Base-by-base conservation (phyloP, 2,888 invertebrate genomes). In the Xestia c-nigrum region DNA sequence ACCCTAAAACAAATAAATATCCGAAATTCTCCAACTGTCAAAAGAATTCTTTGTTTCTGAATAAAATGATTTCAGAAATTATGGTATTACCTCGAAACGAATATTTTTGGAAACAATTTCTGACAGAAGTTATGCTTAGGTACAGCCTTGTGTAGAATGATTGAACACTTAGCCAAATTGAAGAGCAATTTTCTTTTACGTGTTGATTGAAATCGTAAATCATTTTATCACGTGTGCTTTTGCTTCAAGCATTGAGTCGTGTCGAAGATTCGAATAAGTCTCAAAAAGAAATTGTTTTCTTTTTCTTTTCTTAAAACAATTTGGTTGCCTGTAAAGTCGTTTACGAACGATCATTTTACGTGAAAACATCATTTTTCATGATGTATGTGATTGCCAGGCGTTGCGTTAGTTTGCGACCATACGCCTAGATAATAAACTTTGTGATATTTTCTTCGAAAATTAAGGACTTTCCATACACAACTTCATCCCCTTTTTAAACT, bases 121-220 rank as follows among this genome's bases (percentile, higher is more conserved):
- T 74, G 46, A 38, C 64, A 78, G 21, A 79, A 24, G 40, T 40
- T 14, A 46, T 47, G 52, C 65, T 66, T 7, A n/a, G 16, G 24
- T 46, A 78, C 73, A 72, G 16, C 31, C 47, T 3, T 47, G 80
- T 43, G 63, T 57, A 57, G 64, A 64, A 75, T n/a, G n/a, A 50
- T n/a, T 72, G n/a, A 38, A 72, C 80, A 80, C 72, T 77, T 64
- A 31, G 63, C 19, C 24, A 57, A 78, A 72, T 78, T 80, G 43
- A 80, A 24, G 21, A 50, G n/a, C 50, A 72, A 57, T 72, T 65
- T 80, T 65, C 9, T 65, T 43, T 12, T 64, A 55, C 55, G 40
- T 14, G 19, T 72, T 50, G 47, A 80, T 40, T 52, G 52, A 46
- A 69, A 61, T 46, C 21, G 46, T 61, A 55, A 63, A 16, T 31